These are phyloP conservation scores for Acanthosepion lycidas DNA, from an alignment of 2,888 invertebrate genomes.

Conservation along the genomic window DNA sequence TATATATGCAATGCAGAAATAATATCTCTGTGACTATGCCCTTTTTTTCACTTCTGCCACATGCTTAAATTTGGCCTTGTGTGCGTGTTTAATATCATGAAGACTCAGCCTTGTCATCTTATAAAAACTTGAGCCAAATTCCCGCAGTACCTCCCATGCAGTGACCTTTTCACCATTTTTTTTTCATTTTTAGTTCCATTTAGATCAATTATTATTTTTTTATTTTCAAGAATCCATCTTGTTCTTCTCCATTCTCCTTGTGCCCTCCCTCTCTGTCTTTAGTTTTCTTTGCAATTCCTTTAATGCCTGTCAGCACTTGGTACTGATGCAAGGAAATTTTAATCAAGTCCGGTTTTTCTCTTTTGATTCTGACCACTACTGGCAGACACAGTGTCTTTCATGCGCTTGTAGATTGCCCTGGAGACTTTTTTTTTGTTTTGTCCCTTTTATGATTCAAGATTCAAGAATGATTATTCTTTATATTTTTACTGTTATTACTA, in stretches of 20 bases:
- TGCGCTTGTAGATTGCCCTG: neutral
- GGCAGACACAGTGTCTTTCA: conserved; percentile 25
- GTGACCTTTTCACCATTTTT: neutral
- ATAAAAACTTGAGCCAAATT: conserved; percentile 33
- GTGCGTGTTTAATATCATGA: neutral
- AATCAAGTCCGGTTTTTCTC: neutral
- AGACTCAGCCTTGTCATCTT: neutral
- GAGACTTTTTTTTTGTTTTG: neutral
- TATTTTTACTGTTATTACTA: neutral
- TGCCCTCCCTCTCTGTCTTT: neutral
- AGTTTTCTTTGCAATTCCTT: neutral
- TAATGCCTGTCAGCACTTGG: conserved; percentile 21
- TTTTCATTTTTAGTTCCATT: neutral
- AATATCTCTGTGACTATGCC: neutral
- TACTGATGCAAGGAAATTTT: conserved; percentile 33
- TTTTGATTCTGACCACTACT: neutral
- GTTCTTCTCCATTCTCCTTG: too few relatives aligned
- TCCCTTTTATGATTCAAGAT: neutral
- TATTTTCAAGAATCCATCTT: conserved; percentile 17
- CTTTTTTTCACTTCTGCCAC: neutral
- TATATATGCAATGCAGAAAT: neutral
- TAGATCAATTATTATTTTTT: neutral
- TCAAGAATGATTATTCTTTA: conserved; percentile 33
- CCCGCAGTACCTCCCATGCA: neutral
- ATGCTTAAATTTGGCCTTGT: neutral